Base-by-base conservation (phyloP, 2,888 invertebrate genomes). In the Spodoptera exigua region DNA sequence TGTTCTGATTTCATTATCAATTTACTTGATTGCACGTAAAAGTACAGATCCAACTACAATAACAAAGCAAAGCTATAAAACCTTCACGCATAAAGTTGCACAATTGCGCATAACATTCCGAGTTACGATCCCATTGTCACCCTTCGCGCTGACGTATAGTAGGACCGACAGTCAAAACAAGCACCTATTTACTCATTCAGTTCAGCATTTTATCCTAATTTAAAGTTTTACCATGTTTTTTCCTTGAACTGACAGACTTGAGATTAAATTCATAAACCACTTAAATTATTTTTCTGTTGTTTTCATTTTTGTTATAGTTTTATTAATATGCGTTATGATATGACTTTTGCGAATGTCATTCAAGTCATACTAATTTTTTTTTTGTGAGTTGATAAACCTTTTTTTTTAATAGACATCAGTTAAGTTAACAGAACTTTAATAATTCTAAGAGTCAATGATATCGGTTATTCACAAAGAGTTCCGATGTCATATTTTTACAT, bases 161-260 rank as follows among this genome's bases (percentile, higher is more conserved):
- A 40, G n/a, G 4, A 32, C 14, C 32, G 13, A 43, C 35, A 21
- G 27, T 13, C 35, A 49, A 62, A 58, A 67, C 58, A 56, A 59
- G 16, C 37, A 7, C 13, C 11, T 32, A 41, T 44, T 64, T 35
- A 17, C 35, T 18, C 45, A 53, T 48, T 43, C 47, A 39, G 7
- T 40, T 41, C 57, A 16, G 12, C 44, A 34, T 49, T n/a, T 0
- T 40, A 39, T 47, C 27, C 21, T 47, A 37, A 60, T 52, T 18
- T 35, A 36, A 49, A 62, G 34, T 45, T 58, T 41, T 9, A 1
- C 16, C 34, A 3, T 58, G 52, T 54, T 66, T 66, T 57, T 66
- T 55, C 51, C 61, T 45, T 37, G 12, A 52, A 51, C 34, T 34
- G 57, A 48, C 32, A 40, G 40, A 54, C 51, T 44, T 9, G 11